Evolutionary conservation across 2,113 vertebrate genomes (phyloP).

Genomic region (Neodontobutis hainanensis): DNA sequence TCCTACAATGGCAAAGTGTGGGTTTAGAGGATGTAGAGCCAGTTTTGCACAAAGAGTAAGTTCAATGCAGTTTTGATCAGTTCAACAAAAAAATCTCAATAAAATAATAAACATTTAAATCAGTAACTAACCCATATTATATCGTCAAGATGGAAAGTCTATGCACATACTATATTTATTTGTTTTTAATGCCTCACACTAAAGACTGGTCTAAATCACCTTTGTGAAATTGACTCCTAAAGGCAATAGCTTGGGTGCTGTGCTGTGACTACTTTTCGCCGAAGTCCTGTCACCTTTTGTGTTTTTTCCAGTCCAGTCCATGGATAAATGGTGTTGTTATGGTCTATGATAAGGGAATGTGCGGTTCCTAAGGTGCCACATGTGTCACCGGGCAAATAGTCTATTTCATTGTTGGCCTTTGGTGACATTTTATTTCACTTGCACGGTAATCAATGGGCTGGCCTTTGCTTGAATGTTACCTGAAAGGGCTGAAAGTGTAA

Average conservation of each 20-base stretch:
- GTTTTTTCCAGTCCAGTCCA: conserved; percentile 7
- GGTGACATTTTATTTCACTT: conserved; percentile 19
- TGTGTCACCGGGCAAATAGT: not conserved
- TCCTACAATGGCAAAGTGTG: conserved; percentile 8
- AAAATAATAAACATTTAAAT: too few species aligned
- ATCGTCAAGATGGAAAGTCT: too few species aligned
- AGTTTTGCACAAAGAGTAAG: too few species aligned
- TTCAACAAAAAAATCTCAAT: too few species aligned
- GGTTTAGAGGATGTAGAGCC: too few species aligned
- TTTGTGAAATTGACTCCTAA: too few species aligned
- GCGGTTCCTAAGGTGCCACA: not conserved
- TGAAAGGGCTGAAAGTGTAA: not conserved
- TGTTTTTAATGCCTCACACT: too few species aligned
- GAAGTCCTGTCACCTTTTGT: not conserved
- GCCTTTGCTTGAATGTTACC: conserved; percentile 11
- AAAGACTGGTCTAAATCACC: too few species aligned
- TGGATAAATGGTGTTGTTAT: conserved; percentile 19
- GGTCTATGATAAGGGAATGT: conserved; percentile 13
- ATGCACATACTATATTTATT: too few species aligned
- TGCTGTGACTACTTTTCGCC: not conserved
- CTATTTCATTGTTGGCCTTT: conserved; percentile 13
- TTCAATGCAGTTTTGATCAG: too few species aligned
- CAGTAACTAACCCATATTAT: too few species aligned
- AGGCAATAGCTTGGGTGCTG: not conserved
- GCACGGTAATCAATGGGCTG: not conserved